Percentiles rank a stretch among this genome's conserved stretches.
Conservation (phyloP, 2,797 vertebrate genomes). For the Fringilla coelebs region DNA sequence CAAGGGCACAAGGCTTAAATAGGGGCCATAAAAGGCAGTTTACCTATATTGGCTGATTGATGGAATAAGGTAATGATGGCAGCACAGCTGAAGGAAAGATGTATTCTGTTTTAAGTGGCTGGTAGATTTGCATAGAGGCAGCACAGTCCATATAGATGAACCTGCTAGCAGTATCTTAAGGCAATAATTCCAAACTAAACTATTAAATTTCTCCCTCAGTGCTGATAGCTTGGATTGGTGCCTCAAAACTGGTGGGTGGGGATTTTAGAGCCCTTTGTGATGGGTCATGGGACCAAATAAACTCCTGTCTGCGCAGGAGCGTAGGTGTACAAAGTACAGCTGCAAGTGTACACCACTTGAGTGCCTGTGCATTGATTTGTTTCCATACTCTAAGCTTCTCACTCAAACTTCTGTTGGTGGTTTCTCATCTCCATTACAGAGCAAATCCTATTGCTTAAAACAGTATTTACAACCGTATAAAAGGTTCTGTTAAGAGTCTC, state of each 20-base stretch:
- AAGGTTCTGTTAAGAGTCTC: not conserved
- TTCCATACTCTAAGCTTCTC: not conserved
- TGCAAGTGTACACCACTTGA: fast-evolving
- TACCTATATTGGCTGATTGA: not conserved
- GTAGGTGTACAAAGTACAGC: not conserved
- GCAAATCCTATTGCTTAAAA: not conserved
- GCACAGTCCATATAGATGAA: not conserved
- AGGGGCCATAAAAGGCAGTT: not conserved
- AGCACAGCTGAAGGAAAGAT: not conserved
- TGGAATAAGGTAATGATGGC: not conserved
- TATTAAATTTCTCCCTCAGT: not conserved
- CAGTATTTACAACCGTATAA: not conserved
- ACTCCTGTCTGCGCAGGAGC: too few relatives aligned
- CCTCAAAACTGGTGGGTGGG: not conserved
- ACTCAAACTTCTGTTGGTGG: not conserved
- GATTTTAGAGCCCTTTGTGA: not conserved
- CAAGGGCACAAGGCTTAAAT: not conserved
- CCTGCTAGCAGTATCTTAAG: not conserved
- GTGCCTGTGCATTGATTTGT: not conserved
- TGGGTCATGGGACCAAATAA: not conserved
- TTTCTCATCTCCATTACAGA: not conserved
- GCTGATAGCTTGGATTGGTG: not conserved
- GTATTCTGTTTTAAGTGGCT: not conserved
- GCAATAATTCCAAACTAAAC: not conserved
- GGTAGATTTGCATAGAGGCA: not conserved